These are phyloP conservation scores for Telmatochromis sp. DNA, from an alignment of 2,113 vertebrate species.

Conservation along the genomic window DNA sequence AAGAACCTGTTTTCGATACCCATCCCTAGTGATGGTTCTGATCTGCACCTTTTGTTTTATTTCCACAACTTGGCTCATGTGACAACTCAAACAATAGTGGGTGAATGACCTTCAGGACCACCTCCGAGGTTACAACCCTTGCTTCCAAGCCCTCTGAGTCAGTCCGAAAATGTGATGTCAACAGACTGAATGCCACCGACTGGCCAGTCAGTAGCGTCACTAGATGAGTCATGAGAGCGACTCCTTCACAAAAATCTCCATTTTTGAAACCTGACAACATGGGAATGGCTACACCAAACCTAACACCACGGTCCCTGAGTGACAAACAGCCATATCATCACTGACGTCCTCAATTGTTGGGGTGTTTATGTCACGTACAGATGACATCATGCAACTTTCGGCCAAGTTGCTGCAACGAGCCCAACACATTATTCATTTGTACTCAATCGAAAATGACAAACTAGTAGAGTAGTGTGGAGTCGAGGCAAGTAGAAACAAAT, in stretches of 20 bases:
- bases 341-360: neutral
- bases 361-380: neutral
- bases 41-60: neutral
- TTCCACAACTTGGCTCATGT: neutral
- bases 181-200: neutral
- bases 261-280: neutral
- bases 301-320: neutral
- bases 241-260: neutral
- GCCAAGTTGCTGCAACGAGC: neutral
- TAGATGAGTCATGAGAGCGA: neutral
- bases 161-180: neutral
- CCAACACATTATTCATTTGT: neutral
- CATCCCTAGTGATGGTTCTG: rapidly evolving
- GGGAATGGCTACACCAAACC: neutral
- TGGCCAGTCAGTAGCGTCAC: rapidly evolving
- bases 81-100: neutral
- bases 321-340: neutral
- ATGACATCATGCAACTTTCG: neutral
- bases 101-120: neutral
- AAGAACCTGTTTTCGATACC: too few species aligned
- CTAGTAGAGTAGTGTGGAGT: neutral
- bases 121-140: rapidly evolving
- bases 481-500: neutral
- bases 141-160: neutral
- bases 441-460: neutral